Evolutionary conservation across 2,113 vertebrate species (phyloP).

Genomic region (Plecturocebus donacophilus): DNA sequence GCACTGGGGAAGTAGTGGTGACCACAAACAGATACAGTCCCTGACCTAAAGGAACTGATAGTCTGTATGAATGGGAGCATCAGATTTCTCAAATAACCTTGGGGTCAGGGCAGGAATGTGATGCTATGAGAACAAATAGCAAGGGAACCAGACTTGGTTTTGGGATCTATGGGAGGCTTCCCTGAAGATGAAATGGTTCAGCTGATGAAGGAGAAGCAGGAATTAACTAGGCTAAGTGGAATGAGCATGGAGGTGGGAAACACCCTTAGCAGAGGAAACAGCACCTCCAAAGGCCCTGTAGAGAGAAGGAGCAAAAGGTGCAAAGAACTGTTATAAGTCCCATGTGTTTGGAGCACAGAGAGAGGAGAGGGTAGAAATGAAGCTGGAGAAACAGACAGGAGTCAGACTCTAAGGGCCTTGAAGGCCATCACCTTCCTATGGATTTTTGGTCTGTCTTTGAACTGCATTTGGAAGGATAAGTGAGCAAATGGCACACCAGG

Average conservation of each 20-base stretch:
- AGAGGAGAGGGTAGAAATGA: neutral
- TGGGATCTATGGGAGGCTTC: neutral
- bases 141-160: neutral
- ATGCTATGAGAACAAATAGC: neutral
- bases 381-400: neutral
- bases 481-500: neutral
- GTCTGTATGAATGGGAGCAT: neutral
- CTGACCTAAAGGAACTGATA: neutral
- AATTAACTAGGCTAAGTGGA: too few species aligned
- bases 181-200: neutral
- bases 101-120: neutral
- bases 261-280: neutral
- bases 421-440: neutral
- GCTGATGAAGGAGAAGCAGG: neutral
- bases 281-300: neutral
- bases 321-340: neutral
- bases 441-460: neutral
- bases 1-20: too few species aligned
- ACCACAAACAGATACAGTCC: neutral
- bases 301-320: neutral
- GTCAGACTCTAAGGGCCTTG: neutral
- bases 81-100: neutral
- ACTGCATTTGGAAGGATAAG: neutral
- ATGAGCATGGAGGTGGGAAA: neutral
- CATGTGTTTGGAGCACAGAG: neutral